Base-by-base conservation (phyloP, 1,140 invertebrate genomes). In the Ericerus pela region DNA sequence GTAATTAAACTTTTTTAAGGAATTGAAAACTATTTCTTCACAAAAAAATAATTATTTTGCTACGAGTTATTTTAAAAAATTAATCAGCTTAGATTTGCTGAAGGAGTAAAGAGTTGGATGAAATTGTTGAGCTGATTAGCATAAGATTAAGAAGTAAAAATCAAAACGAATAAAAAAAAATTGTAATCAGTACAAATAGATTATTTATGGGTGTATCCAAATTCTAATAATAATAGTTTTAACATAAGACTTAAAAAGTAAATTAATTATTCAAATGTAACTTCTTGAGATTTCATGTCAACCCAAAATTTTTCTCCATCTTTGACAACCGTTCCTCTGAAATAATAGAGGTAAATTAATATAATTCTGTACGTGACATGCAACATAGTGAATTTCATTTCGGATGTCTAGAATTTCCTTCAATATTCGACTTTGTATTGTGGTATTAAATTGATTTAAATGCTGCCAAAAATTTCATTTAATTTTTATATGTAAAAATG, bases 311-410 rank as follows among this genome's bases (percentile, higher is more conserved):
- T 47, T 4, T 18, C 20, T 24, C 10, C 41, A 2, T 18, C 10
- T 24, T 47, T 47, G 41, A 47, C 12, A 47, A 47, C 41, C 10
- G 41, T 47, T 24, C 12, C 41, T 20, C 41, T 47, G 20, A 47
- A 47, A 47, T 47, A 22, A 47, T 33, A 10, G 30, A n/a, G n/a
- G n/a, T n/a, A n/a, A n/a, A n/a, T n/a, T n/a, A n/a, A n/a, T n/a
- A n/a, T n/a, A n/a, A n/a, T n/a, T n/a, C n/a, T n/a, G n/a, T n/a
- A n/a, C n/a, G n/a, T n/a, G n/a, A n/a, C n/a, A n/a, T n/a, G n/a
- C n/a, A n/a, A n/a, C n/a, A n/a, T n/a, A n/a, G n/a, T n/a, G n/a
- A n/a, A n/a, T n/a, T n/a, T n/a, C n/a, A n/a, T n/a, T n/a, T n/a
- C n/a, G n/a, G n/a, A n/a, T n/a, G n/a, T n/a, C n/a, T n/a, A n/a